Conservation (phyloP, 2,797 vertebrate genomes). For the Poliocrania exsul region DNA sequence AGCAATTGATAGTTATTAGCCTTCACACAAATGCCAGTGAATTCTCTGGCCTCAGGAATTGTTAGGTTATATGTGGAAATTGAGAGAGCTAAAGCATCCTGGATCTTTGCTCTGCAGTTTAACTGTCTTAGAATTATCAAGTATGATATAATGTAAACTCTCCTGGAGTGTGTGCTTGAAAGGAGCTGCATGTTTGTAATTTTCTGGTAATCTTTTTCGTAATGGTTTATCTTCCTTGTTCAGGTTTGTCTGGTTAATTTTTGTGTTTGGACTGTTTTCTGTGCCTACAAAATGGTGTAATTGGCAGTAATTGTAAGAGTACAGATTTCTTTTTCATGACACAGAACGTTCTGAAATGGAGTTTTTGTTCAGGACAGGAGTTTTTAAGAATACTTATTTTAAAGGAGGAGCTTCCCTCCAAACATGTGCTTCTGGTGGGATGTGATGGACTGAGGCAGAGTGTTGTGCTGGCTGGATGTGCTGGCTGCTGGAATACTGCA, state of each 20-base stretch:
- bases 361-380: not conserved
- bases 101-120: not conserved
- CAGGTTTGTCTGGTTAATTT: not conserved
- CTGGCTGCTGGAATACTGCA: not conserved
- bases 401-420: not conserved
- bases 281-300: not conserved
- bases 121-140: not conserved
- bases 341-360: not conserved
- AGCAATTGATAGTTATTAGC: not conserved
- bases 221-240: not conserved
- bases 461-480: not conserved
- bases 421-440: accelerated
- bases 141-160: not conserved
- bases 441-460: not conserved
- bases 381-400: not conserved
- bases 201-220: not conserved
- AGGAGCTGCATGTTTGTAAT: not conserved
- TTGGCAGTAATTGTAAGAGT: not conserved
- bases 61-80: not conserved
- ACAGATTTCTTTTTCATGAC: not conserved
- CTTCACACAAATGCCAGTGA: not conserved
- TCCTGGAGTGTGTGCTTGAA: not conserved
- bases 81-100: not conserved
- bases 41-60: not conserved
- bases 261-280: not conserved